These are phyloP conservation scores for Andrena camellia DNA, from an alignment of 2,888 invertebrate genomes.

Conservation along the genomic window DNA sequence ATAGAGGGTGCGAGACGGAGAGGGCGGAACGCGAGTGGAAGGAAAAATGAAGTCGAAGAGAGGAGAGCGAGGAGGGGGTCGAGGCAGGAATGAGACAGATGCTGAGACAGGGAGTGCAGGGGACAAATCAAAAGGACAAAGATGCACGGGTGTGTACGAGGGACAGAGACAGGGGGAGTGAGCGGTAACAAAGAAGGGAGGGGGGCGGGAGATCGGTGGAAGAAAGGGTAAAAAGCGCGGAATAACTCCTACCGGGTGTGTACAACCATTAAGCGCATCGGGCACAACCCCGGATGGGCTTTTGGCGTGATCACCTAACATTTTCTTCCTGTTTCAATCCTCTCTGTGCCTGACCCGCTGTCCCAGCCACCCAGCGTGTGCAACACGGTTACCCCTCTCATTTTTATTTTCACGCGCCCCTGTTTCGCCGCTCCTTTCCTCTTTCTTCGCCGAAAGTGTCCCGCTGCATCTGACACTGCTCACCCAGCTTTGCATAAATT, in stretches of 20 bases:
- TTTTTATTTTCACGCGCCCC: constrained; percentile 27
- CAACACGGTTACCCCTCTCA: constrained; percentile 35
- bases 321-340: constrained; percentile 63
- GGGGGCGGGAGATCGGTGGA: constrained; percentile 38
- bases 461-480: constrained; percentile 51
- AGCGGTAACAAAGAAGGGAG: constrained; percentile 26
- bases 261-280: constrained; percentile 74
- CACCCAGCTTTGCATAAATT: constrained; percentile 60
- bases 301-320: constrained; percentile 69
- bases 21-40: not conserved
- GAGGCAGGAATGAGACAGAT: not conserved
- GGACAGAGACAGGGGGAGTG: constrained; percentile 28
- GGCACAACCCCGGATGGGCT: constrained; percentile 71
- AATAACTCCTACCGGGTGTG: constrained; percentile 71
- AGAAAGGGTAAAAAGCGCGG: constrained; percentile 68
- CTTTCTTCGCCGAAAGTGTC: constrained; percentile 41
- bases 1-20: not conserved
- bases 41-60: not conserved
- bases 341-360: constrained; percentile 15
- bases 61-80: not conserved
- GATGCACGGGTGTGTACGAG: constrained; percentile 16
- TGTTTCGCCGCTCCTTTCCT: constrained; percentile 41
- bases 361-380: constrained; percentile 34
- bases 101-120: not conserved
- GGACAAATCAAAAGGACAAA: constrained; percentile 44